phyloP scores from a whole-genome alignment of 2,888 invertebrate genomes.

The Ophioninae sp. region DNA sequence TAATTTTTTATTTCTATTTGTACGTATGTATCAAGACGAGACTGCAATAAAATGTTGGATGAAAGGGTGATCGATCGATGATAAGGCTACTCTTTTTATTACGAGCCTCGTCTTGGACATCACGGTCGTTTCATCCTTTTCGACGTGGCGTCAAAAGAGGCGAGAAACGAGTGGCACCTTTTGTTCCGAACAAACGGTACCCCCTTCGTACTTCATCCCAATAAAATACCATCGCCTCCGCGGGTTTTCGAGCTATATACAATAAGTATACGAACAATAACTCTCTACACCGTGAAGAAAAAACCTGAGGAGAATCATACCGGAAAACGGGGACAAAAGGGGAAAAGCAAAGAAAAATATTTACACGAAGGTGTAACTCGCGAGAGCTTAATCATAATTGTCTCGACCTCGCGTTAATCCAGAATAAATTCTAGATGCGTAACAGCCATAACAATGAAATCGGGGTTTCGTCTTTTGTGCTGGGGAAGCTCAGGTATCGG shows the following conservation, averaged over 20 bases:
- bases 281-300: slow-evolving; percentile 6
- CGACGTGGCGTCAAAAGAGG: slow-evolving; percentile 29
- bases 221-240: slow-evolving; percentile 41
- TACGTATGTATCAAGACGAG: slow-evolving; percentile 12
- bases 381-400: slow-evolving; percentile 5
- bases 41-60: slow-evolving; percentile 14
- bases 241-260: slow-evolving; percentile 31
- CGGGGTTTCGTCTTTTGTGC: slow-evolving; percentile 26
- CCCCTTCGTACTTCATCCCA: slow-evolving; percentile 13
- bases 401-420: slow-evolving; percentile 16
- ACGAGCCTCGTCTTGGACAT: slow-evolving; percentile 23
- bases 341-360: slow-evolving; percentile 17
- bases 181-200: slow-evolving; percentile 51
- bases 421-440: slow-evolving; percentile 40
- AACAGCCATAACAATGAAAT: slow-evolving; percentile 48
- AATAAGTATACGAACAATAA: slow-evolving; percentile 26
- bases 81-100: slow-evolving; percentile 47
- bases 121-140: slow-evolving; percentile 35
- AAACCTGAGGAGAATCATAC: slow-evolving; percentile 8
- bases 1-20: slow-evolving; percentile 1
- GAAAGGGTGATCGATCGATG: slow-evolving; percentile 36
- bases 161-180: slow-evolving; percentile 37
- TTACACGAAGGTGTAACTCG: slow-evolving; percentile 4
- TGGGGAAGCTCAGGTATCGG: neutral
- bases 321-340: slow-evolving; percentile 1